Conservation (phyloP, 2,113 vertebrate species). For the Romanogobio albipinnatus region DNA sequence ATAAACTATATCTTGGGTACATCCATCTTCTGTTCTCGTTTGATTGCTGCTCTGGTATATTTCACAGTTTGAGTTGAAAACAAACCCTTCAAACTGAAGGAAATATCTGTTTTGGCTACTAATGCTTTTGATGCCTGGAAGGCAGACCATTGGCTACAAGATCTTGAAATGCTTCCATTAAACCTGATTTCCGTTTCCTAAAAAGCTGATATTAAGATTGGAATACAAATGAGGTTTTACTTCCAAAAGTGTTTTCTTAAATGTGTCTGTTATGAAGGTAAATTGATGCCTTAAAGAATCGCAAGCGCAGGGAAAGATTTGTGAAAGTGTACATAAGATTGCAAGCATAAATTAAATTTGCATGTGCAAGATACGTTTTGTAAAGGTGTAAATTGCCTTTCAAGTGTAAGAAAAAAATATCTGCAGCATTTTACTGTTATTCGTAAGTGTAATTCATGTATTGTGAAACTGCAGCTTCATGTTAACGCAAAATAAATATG, state of each 20-base stretch:
- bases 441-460: no score
- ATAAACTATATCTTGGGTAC: not conserved
- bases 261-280: no score
- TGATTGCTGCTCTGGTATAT: not conserved
- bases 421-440: no score
- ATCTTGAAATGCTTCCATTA: slow-evolving; percentile 35
- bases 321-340: no score
- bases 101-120: not conserved
- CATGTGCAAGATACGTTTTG: no score
- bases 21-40: not conserved
- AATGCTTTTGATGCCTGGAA: not conserved
- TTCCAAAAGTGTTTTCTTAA: not conserved
- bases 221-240: slow-evolving; percentile 20
- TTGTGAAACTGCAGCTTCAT: no score
- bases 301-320: no score
- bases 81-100: not conserved
- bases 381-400: no score
- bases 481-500: no score
- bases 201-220: slow-evolving; percentile 14
- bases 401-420: no score
- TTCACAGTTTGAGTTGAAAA: slow-evolving; percentile 5
- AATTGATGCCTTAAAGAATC: no score
- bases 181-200: slow-evolving; percentile 18
- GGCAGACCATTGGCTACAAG: not conserved
- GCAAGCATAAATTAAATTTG: no score